Evolutionary conservation across 1,140 invertebrate genomes (phyloP).

Genomic region (Drosophila kepulauana): DNA sequence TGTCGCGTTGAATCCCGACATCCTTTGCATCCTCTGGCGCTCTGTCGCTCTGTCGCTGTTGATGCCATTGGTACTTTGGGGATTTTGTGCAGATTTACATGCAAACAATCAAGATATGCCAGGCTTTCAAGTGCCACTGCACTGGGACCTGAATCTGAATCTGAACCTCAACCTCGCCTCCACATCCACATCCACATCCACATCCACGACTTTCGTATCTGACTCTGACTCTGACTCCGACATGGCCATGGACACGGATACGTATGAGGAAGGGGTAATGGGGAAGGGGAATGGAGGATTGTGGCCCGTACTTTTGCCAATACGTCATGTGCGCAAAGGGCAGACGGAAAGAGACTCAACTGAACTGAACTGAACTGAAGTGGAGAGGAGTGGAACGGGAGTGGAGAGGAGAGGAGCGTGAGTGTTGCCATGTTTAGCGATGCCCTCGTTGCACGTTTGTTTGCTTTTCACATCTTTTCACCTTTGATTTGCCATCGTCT

Average conservation of each 20-base stretch:
- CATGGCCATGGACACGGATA: background rate
- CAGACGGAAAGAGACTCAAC: too few species aligned
- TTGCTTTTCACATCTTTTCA: conserved; percentile 78
- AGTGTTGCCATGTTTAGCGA: conserved; percentile 31
- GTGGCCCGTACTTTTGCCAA: conserved; percentile 59
- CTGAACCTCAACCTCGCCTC: background rate
- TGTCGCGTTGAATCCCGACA: conserved; percentile 19
- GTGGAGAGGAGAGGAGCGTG: background rate
- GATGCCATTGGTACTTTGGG: conserved; percentile 74
- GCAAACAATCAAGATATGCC: conserved; percentile 82
- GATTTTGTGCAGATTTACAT: conserved; percentile 83
- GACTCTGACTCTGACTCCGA: background rate
- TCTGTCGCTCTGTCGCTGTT: conserved; percentile 47
- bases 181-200: too few species aligned
- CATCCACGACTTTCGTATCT: background rate
- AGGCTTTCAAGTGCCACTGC: conserved; percentile 74
- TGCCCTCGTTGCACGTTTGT: conserved; percentile 62
- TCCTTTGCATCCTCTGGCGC: conserved; percentile 41
- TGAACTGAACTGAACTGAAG: too few species aligned
- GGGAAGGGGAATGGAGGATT: conserved; percentile 6
- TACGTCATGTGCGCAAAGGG: conserved; percentile 62
- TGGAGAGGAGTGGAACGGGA: too few species aligned
- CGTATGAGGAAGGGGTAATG: background rate
- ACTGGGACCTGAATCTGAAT: conserved; percentile 58
- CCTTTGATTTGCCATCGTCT: conserved; percentile 70